These are phyloP conservation scores for Nannobrachium achirus DNA, from an alignment of 2,113 vertebrate species.

Conservation along the genomic window DNA sequence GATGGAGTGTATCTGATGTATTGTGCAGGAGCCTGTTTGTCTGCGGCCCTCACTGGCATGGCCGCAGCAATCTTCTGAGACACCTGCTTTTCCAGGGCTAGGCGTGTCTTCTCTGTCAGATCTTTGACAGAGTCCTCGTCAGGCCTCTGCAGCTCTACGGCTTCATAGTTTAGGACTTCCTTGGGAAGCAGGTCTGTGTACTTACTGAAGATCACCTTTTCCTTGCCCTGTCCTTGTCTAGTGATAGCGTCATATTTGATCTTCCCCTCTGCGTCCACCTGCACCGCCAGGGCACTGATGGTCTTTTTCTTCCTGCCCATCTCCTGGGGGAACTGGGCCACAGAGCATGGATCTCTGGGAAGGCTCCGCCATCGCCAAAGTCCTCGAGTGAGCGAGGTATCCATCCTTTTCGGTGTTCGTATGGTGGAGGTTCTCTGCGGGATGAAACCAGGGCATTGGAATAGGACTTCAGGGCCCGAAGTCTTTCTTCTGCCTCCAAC, in stretches of 20 bases:
- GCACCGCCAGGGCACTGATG: slow-evolving; percentile 94
- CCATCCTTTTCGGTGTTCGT: slow-evolving; percentile 92
- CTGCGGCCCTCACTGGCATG: slow-evolving; percentile 97
- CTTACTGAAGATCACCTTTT: slow-evolving; percentile 98
- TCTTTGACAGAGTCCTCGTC: slow-evolving; percentile 95
- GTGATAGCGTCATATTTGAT: slow-evolving; percentile 97
- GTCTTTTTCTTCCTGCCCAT: slow-evolving; percentile 97
- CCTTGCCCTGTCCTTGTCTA: slow-evolving; percentile 93
- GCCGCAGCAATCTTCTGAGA: slow-evolving; percentile 98
- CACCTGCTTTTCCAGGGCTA: slow-evolving; percentile 92
- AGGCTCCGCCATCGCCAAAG: slow-evolving; percentile 98
- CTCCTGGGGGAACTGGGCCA: slow-evolving; percentile 96
- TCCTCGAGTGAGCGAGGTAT: slow-evolving; percentile 91
- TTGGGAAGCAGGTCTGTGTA: slow-evolving; percentile 97
- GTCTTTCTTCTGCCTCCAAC: slow-evolving; percentile 91
- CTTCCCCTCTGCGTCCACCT: slow-evolving; percentile 97
- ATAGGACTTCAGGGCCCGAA: slow-evolving; percentile 86
- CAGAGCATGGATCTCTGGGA: slow-evolving; percentile 96
- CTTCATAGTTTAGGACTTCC: slow-evolving; percentile 91
- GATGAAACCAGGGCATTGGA: slow-evolving; percentile 92
- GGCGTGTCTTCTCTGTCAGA: slow-evolving; percentile 95
- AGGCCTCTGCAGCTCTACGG: slow-evolving; percentile 90
- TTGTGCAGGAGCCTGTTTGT: slow-evolving; percentile 96
- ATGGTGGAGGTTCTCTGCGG: slow-evolving; percentile 89
- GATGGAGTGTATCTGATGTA: slow-evolving; percentile 99